Conservation (phyloP, 2,888 invertebrate genomes). For the Patella pellucida region DNA sequence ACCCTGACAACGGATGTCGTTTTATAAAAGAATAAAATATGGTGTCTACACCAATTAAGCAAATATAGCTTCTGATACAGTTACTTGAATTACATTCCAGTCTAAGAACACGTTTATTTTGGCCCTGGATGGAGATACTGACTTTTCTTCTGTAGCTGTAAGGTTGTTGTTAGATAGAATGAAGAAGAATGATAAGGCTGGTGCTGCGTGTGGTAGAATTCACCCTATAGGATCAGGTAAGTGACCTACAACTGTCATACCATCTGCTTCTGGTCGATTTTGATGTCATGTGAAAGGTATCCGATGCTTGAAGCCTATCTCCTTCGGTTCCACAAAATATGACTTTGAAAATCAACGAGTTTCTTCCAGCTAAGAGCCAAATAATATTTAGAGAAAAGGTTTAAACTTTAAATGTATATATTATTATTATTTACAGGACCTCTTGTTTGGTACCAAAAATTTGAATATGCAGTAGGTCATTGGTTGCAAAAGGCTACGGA, state of each 20-base stretch:
- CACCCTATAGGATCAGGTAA: slow-evolving; percentile 92
- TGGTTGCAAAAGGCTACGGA: slow-evolving; percentile 99
- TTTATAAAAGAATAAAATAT: no score
- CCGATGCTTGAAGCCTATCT: not conserved
- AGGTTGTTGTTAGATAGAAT: slow-evolving; percentile 95
- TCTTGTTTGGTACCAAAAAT: slow-evolving; percentile 99
- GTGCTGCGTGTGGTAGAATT: slow-evolving; percentile 98
- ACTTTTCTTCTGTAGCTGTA: slow-evolving; percentile 96
- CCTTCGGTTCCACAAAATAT: not conserved
- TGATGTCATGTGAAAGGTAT: not conserved
- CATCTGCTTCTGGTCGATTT: not conserved
- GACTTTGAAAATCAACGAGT: no score
- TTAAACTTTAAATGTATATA: no score
- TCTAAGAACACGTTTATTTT: slow-evolving; percentile 91
- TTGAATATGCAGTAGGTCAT: slow-evolving; percentile 99
- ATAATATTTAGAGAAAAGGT: no score
- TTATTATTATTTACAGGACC: slow-evolving; percentile 76
- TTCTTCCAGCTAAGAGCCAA: no score
- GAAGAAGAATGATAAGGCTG: slow-evolving; percentile 96
- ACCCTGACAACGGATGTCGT: no score
- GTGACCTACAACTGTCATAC: not conserved
- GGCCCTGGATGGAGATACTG: slow-evolving; percentile 98
- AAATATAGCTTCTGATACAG: no score
- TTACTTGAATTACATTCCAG: slow-evolving; percentile 10
- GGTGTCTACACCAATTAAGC: no score